These are phyloP conservation scores for Clarias gariepinus DNA, from an alignment of 2,113 vertebrate species.

Conservation along the genomic window DNA sequence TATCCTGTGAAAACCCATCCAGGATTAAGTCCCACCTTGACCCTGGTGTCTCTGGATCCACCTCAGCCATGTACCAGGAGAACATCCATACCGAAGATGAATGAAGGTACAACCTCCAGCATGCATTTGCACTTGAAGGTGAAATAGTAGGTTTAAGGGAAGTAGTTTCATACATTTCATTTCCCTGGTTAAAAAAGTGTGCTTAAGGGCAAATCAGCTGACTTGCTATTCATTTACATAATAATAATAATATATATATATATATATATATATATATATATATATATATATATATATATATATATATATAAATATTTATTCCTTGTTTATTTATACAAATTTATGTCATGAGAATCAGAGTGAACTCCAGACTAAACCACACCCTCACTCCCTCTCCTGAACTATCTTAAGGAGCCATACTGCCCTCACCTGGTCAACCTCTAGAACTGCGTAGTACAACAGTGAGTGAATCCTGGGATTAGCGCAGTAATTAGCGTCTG, in stretches of 20 bases:
- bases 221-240: background rate
- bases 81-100: background rate
- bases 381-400: background rate
- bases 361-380: background rate
- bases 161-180: background rate
- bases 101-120: background rate
- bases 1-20: background rate
- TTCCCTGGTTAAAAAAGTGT: background rate
- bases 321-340: too few relatives aligned
- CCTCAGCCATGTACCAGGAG: background rate
- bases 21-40: background rate
- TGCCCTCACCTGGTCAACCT: conserved; percentile 39
- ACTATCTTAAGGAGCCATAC: background rate
- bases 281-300: too few relatives aligned
- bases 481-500: background rate
- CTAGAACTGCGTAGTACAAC: conserved; percentile 1
- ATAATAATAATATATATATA: too few relatives aligned
- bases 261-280: too few relatives aligned
- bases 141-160: background rate
- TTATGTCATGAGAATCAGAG: background rate
- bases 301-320: too few relatives aligned
- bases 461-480: background rate
- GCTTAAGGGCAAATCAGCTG: background rate
- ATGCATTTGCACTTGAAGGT: background rate
- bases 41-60: background rate